Evolutionary conservation across 2,888 invertebrate species (phyloP).

Genomic region (Elysia crispata): DNA sequence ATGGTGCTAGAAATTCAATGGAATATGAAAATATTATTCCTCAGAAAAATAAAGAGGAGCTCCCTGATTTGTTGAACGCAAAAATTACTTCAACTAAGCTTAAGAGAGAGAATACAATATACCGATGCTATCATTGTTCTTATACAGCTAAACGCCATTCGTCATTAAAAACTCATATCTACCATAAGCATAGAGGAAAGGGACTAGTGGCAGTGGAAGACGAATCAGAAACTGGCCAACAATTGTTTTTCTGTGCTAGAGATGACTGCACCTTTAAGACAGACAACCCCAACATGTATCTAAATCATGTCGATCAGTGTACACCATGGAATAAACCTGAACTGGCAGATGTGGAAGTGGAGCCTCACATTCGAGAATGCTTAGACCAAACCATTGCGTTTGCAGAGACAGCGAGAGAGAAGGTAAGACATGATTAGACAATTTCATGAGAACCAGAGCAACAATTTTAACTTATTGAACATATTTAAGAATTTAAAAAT

Average conservation of each 20-base stretch:
- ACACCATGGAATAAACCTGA: conserved; percentile 58
- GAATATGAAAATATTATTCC: conserved; percentile 31
- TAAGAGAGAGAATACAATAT: conserved; percentile 54
- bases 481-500: too few relatives aligned
- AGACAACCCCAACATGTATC: conserved; percentile 58
- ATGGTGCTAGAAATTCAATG: background rate
- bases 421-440: conserved; percentile 34
- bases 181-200: conserved; percentile 51
- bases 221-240: conserved; percentile 42
- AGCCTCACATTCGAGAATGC: conserved; percentile 49
- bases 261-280: conserved; percentile 63
- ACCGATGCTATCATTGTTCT: conserved; percentile 67
- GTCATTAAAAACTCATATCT: conserved; percentile 51
- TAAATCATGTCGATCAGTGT: conserved; percentile 62
- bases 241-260: conserved; percentile 65
- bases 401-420: conserved; percentile 37
- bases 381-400: conserved; percentile 48
- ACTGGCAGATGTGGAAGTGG: conserved; percentile 42
- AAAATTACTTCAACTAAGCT: conserved; percentile 13
- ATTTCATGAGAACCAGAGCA: too few relatives aligned
- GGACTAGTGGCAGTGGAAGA: conserved; percentile 51
- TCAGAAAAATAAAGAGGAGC: conserved; percentile 27
- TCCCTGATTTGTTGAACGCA: conserved; percentile 13
- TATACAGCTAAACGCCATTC: conserved; percentile 47
- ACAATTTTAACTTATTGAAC: too few relatives aligned